phyloP scores from a whole-genome alignment of 2,113 vertebrate genomes.

The Mastomys natalensis region DNA sequence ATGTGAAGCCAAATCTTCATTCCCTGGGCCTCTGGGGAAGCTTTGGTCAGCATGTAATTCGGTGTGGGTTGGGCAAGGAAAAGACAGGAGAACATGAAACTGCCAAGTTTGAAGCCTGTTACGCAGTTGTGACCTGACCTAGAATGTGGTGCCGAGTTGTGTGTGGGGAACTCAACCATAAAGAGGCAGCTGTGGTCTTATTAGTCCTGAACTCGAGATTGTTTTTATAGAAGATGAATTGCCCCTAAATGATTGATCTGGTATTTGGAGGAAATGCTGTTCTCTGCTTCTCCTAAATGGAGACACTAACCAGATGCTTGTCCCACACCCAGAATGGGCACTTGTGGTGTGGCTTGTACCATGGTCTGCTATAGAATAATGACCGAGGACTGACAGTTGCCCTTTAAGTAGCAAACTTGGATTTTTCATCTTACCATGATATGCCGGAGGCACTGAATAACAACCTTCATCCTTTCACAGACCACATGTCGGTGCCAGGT shows the following conservation, averaged over 20 bases:
- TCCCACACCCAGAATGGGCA: conserved; percentile 77
- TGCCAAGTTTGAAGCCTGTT: conserved; percentile 79
- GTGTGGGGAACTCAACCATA: conserved; percentile 78
- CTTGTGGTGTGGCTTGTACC: conserved; percentile 76
- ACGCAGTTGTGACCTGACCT: conserved; percentile 79
- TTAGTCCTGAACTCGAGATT: conserved; percentile 81
- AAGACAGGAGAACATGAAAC: conserved; percentile 70
- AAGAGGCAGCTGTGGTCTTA: conserved; percentile 80
- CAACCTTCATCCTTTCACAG: conserved; percentile 57
- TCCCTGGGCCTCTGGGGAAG: conserved; percentile 77
- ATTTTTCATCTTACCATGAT: conserved; percentile 79
- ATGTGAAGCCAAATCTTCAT: conserved; percentile 74
- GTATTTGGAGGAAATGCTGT: conserved; percentile 78
- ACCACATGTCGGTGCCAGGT: conserved; percentile 55
- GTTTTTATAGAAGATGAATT: conserved; percentile 78
- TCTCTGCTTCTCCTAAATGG: conserved; percentile 68
- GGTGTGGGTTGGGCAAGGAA: conserved; percentile 81
- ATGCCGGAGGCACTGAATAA: conserved; percentile 63
- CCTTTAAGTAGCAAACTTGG: conserved; percentile 76
- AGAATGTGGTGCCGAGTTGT: conserved; percentile 74
- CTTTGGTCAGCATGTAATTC: conserved; percentile 79
- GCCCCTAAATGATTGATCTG: conserved; percentile 78
- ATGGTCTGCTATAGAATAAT: conserved; percentile 64
- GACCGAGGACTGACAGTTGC: conserved; percentile 79
- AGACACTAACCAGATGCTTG: conserved; percentile 79